Evolutionary conservation across 2,113 vertebrate species (phyloP).

Genomic region (Albula glossodonta): DNA sequence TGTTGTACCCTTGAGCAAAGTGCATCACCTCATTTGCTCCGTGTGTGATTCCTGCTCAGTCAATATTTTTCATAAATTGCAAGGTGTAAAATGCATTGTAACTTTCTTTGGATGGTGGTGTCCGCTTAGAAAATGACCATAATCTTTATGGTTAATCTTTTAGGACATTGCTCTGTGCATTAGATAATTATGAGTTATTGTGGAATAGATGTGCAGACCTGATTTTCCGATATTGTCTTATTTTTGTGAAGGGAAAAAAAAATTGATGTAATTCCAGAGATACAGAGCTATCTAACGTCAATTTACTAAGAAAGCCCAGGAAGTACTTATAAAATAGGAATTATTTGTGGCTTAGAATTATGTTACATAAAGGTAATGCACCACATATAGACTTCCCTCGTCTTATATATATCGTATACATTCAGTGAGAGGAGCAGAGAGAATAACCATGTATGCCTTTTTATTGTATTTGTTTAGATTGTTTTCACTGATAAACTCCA

Average conservation of each 20-base stretch:
- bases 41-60: background rate
- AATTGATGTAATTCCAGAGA: no score
- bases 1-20: background rate
- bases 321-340: no score
- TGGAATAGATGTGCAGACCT: background rate
- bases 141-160: background rate
- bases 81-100: background rate
- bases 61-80: background rate
- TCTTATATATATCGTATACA: background rate
- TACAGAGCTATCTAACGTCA: background rate
- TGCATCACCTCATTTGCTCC: background rate
- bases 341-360: background rate
- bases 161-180: background rate
- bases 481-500: background rate
- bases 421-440: background rate
- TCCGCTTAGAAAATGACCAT: background rate
- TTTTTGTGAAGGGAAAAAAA: background rate
- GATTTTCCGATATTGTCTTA: background rate
- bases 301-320: background rate
- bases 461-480: background rate
- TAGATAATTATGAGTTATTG: background rate
- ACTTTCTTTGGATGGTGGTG: background rate
- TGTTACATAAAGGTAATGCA: background rate
- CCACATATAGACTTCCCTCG: background rate
- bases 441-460: background rate